Base-by-base conservation (phyloP, 2,113 vertebrate species). In the Pseudorhombus dupliciocellatus region DNA sequence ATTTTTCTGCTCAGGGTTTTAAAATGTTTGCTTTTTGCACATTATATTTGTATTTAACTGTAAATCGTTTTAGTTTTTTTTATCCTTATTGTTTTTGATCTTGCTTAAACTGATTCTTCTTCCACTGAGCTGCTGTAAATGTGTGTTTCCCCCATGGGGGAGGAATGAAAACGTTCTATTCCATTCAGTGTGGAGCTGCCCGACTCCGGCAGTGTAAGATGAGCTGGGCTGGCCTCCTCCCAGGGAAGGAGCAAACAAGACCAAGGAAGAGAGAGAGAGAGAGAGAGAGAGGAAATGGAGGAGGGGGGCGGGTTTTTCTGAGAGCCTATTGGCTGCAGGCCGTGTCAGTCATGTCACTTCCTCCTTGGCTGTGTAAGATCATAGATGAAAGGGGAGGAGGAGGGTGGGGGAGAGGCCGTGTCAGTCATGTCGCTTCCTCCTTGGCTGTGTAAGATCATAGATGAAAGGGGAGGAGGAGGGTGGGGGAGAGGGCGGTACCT, bases 381-480 rank as follows among this genome's bases (percentile, higher is more conserved):
- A 70, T 70, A 87, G 71, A 85, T 55, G 81, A 71, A 66, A 70
- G 76, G 70, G 71, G 77, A 79, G 84, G 83, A 86, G n/a, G n/a
- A n/a, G n/a, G n/a, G n/a, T n/a, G n/a, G n/a, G n/a, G n/a, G n/a
- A n/a, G n/a, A 26, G 53, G 44, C n/a, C 1, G 56, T 76, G 90
- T 86, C 92, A 85, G 24, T 94, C 88, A 85, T 60, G 42, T 44
- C 63, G 94, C 87, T 94, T 94, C 93, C 93, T 93, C 61, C 77
- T 88, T 61, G 42, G 69, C 73, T 60, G 65, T 74, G 71, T 55
- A 46, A 78, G 67, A 84, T 74, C 59, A 70, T 70, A 87, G 71
- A 85, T 55, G 81, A 71, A 66, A 70, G 76, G 70, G 71, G 77
- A 79, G 84, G 85, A 50, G 50, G 85, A 50, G 50, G 80, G 84